phyloP scores from a whole-genome alignment of 2,113 vertebrate species.

The Coptodon rendalli region DNA sequence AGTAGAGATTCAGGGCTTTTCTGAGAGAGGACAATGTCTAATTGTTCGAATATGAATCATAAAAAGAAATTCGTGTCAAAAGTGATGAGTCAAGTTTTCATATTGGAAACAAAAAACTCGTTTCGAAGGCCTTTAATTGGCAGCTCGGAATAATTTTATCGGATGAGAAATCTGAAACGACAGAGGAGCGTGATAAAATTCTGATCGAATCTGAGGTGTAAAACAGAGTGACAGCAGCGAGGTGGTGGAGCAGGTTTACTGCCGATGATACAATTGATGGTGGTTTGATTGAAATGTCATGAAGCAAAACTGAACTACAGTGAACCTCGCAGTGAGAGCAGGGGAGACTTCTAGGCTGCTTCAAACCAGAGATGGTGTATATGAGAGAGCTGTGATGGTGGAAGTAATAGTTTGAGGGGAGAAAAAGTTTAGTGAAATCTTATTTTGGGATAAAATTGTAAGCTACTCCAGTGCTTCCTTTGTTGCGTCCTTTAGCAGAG shows the following conservation, averaged over 20 bases:
- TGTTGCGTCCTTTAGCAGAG: background rate
- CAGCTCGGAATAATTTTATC: background rate
- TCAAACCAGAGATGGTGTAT: background rate
- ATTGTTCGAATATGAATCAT: background rate
- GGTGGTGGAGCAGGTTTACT: background rate
- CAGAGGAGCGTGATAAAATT: background rate
- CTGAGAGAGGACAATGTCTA: background rate
- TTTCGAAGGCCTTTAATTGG: fast-evolving
- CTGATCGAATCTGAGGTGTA: background rate
- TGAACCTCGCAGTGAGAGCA: background rate
- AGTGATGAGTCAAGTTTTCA: background rate
- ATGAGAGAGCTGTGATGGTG: too few relatives aligned
- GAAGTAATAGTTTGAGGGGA: background rate
- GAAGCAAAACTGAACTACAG: background rate
- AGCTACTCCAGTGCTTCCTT: fast-evolving
- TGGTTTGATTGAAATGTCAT: background rate
- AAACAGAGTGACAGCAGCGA: background rate
- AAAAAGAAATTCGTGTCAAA: background rate
- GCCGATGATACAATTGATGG: fast-evolving
- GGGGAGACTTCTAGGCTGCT: background rate
- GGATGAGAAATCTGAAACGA: background rate
- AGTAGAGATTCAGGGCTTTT: background rate
- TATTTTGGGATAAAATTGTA: background rate
- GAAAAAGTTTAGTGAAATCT: background rate
- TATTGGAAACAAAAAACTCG: fast-evolving